A percentile compares a stretch with the other conserved stretches of the same genome.
These are phyloP conservation scores for Eucriotettix oculatus DNA, from an alignment of 2,888 invertebrate genomes.

Conservation along the genomic window DNA sequence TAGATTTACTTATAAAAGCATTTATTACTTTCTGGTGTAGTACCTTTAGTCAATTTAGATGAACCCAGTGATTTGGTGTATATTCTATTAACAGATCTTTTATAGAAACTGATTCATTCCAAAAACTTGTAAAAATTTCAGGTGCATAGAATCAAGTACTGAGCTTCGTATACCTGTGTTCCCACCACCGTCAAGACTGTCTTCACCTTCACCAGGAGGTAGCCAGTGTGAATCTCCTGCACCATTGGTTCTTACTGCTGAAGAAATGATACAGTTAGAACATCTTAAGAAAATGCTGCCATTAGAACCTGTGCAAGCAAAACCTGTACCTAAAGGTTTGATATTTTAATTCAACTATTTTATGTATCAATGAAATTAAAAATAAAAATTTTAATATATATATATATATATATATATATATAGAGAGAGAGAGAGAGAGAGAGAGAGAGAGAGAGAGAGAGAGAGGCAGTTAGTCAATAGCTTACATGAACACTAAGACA, in stretches of 20 bases:
- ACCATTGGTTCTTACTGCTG: constrained; percentile 60
- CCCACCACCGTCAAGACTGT: constrained; percentile 24
- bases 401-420: too few species aligned
- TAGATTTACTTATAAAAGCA: too few species aligned
- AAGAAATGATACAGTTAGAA: constrained; percentile 57
- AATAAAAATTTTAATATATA: too few species aligned
- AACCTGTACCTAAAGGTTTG: constrained; percentile 46
- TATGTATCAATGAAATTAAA: too few species aligned
- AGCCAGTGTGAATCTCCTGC: constrained; percentile 68
- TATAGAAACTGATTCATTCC: neutral
- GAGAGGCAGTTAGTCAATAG: too few species aligned
- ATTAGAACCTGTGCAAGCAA: constrained; percentile 49
- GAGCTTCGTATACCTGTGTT: constrained; percentile 41
- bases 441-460: too few species aligned
- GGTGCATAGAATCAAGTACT: constrained; percentile 14
- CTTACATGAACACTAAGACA: too few species aligned
- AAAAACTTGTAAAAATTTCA: neutral
- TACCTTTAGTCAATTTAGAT: too few species aligned
- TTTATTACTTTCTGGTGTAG: too few species aligned
- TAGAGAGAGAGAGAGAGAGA: too few species aligned
- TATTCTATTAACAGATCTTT: too few species aligned
- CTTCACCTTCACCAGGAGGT: constrained; percentile 25
- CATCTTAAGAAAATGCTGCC: constrained; percentile 35
- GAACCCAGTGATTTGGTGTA: too few species aligned
- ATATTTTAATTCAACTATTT: constrained; percentile 12